Evolutionary conservation across 1,140 invertebrate species (phyloP), one percentile per base, ranked within the genome.

Genomic region (Drosophila yakuba): DNA sequence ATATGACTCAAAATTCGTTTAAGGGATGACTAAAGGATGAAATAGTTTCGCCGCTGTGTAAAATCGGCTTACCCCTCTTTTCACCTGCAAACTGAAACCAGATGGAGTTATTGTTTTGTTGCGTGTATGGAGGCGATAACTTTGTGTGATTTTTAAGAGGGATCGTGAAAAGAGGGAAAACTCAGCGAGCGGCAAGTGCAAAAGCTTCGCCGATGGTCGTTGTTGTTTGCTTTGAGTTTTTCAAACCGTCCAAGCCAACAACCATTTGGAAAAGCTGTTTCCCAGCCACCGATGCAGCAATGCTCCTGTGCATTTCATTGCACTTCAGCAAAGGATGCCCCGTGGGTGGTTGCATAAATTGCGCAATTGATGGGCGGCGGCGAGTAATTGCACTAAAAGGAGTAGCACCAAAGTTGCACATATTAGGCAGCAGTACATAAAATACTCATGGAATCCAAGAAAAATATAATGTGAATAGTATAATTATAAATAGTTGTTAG

Each of bases 151-250:
- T 86, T 85, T 86, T 75, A 54, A 76, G 80, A 62, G 55, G 61
- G 57, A 52, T 50, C 39, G 43, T 32, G 41, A 50, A 45, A 23
- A 48, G 51, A 36, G 55, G 48, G 41, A 44, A 32, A 58, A 38
- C 41, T 52, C 36, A 35, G 59, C 20, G 43, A 32, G 62, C 47
- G 32, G 45, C 50, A 71, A 74, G 74, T 71, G 69, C 43, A 77
- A 63, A 43, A 55, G 60, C 69, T 47, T 59, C 76, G 60, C 74
- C 45, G 55, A 28, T 57, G 79, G 67, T 77, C 64, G 60, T 55
- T 76, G 63, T 75, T 78, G 74, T 78, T 82, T 81, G 69, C 66
- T 75, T 86, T 81, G 74, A 78, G 81, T 85, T 85, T 85, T 85
- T 78, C 74, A 85, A 86, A 85, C 78, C 69, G 78, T 64, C 61